Evolutionary conservation across 2,113 vertebrate genomes (phyloP).

Genomic region (Gymnogyps californianus): DNA sequence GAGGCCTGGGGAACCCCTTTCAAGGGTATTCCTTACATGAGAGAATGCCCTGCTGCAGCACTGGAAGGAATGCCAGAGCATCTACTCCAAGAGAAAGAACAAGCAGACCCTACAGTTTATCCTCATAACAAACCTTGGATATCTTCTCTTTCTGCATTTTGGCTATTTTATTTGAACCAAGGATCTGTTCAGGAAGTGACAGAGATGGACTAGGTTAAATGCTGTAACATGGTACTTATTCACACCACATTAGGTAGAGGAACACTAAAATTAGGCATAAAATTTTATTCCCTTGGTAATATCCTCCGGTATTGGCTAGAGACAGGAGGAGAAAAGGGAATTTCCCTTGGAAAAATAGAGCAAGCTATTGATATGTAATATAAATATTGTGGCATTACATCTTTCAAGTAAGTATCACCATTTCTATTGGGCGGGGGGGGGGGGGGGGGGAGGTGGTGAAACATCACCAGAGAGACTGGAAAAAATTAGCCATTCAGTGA

Average conservation of each 20-base stretch:
- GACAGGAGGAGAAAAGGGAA: constrained; percentile 9
- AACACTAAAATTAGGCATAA: constrained; percentile 68
- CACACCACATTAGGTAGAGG: constrained; percentile 66
- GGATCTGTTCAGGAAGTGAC: background rate
- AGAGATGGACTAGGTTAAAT: constrained; percentile 60
- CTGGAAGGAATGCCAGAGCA: background rate
- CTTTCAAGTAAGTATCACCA: background rate
- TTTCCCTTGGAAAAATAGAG: constrained; percentile 54
- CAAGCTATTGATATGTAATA: background rate
- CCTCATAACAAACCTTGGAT: background rate
- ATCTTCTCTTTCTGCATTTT: background rate
- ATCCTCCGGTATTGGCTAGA: constrained; percentile 39
- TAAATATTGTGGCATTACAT: background rate
- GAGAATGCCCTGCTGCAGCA: constrained; percentile 15
- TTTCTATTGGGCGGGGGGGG: background rate
- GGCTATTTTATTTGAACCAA: background rate
- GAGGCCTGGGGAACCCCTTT: constrained; percentile 3
- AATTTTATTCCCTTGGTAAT: constrained; percentile 68
- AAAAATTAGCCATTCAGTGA: background rate
- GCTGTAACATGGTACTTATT: constrained; percentile 57
- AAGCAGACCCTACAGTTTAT: background rate
- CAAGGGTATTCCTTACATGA: background rate
- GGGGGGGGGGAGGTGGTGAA: rapidly evolving
- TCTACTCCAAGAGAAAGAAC: background rate
- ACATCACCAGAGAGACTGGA: background rate